Evolutionary conservation across 2,797 vertebrate genomes (phyloP), one percentile per base, ranked within the genome.

Genomic region (Falco naumanni): DNA sequence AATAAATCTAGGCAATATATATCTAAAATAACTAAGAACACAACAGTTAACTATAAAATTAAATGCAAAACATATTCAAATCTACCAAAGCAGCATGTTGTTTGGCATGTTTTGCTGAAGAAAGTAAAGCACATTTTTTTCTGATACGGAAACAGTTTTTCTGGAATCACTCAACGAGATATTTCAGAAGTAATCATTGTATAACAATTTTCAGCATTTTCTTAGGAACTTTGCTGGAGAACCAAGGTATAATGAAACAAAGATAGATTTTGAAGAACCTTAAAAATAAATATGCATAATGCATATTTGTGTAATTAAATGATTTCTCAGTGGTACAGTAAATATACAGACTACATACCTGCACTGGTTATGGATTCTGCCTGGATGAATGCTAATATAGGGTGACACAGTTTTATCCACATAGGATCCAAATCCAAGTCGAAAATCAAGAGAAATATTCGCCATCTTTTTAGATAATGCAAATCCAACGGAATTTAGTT

Each of bases 381-480:
- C 98, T 37, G 99, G 99, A 93, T 99, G 99, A 87, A 99, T 99
- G 70, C 98, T 99, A 86, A 99, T 99, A 95, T 99, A 99, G 7
- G 99, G 99, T 29, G 99, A 99, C n/a, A 99, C 99, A 6, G 99
- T 99, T 96, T 99, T 99, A 98, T 99, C 99, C 95, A 99, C 99
- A 37, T 99, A 99, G 1, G 99, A 99, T 93, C 99, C 99, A 82
- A 99, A 99, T 84, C 99, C 99, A 90, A 99, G 98, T 96, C 98
- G 98, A 96, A 99, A 99, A 97, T 99, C 99, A 59, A 97, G 98
- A 89, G 99, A 99, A 97, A 99, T 98, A 90, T 98, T 98, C 13
- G 93, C 98, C 99, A 99, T 99, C 84, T 98, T 99, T 79, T 98
- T 98, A 81, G 99, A 99, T 94, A 99, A 98, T 80, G 99, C 98